These are phyloP conservation scores for Scartelaos histophorus DNA, from an alignment of 2,113 vertebrate species.

Conservation along the genomic window DNA sequence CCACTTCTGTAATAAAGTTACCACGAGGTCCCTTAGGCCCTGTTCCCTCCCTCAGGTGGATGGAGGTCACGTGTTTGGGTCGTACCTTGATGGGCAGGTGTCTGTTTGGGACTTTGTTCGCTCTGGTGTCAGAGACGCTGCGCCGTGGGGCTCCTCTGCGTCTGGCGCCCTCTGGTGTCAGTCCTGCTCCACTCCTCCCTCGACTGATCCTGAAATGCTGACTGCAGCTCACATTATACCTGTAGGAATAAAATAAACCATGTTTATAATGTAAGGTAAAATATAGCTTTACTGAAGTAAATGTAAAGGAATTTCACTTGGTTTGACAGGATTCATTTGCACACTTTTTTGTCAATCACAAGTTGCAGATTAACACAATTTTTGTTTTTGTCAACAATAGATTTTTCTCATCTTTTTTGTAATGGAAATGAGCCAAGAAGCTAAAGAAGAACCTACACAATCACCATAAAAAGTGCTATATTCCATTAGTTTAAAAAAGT, in stretches of 20 bases:
- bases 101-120: slow-evolving; percentile 86
- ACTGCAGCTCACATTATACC: slow-evolving; percentile 97
- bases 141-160: slow-evolving; percentile 87
- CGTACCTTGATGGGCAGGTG: slow-evolving; percentile 85
- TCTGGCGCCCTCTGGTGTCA: slow-evolving; percentile 70
- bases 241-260: slow-evolving; percentile 41
- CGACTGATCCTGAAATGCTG: slow-evolving; percentile 89
- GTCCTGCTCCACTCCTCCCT: slow-evolving; percentile 80
- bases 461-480: too few species aligned
- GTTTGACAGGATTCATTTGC: too few species aligned
- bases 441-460: too few species aligned
- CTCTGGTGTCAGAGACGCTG: slow-evolving; percentile 84
- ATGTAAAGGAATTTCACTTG: too few species aligned
- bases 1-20: too few species aligned
- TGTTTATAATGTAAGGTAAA: background rate
- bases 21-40: too few species aligned
- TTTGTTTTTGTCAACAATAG: too few species aligned
- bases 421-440: too few species aligned
- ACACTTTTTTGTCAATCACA: too few species aligned
- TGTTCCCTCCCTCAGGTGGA: background rate
- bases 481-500: too few species aligned
- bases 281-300: background rate
- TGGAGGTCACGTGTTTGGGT: background rate
- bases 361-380: too few species aligned
- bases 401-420: too few species aligned